Evolutionary conservation across 2,797 vertebrate species (phyloP).

Genomic region (Hydrophis major): DNA sequence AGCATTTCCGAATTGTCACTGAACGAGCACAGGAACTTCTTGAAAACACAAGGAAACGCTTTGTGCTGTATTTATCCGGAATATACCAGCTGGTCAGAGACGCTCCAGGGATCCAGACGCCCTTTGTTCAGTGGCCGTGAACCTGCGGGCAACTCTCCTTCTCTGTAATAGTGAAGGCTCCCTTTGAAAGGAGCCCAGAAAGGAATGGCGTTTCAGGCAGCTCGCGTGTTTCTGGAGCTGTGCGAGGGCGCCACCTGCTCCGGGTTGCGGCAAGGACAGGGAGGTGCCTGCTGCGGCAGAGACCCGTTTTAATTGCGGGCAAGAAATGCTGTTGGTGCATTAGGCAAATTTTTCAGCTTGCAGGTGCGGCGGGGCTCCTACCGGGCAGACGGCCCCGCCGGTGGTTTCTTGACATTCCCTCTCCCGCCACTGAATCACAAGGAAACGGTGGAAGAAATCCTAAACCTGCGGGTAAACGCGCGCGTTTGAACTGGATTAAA

Average conservation of each 20-base stretch:
- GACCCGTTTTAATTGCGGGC: background rate
- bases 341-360: background rate
- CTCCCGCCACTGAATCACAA: background rate
- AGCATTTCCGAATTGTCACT: background rate
- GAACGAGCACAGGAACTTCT: background rate
- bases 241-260: background rate
- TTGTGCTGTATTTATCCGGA: background rate
- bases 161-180: background rate
- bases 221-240: background rate
- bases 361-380: background rate
- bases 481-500: background rate
- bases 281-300: background rate
- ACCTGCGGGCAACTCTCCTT: background rate
- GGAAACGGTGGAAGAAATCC: background rate
- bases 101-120: background rate
- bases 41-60: background rate
- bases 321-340: background rate
- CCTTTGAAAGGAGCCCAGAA: background rate
- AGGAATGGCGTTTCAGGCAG: background rate
- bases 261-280: background rate
- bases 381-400: background rate
- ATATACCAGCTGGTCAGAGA: background rate
- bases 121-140: background rate
- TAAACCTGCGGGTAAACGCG: background rate
- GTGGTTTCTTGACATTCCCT: background rate